Conservation (phyloP, 2,888 invertebrate genomes). For the Masnerella sp. region DNA sequence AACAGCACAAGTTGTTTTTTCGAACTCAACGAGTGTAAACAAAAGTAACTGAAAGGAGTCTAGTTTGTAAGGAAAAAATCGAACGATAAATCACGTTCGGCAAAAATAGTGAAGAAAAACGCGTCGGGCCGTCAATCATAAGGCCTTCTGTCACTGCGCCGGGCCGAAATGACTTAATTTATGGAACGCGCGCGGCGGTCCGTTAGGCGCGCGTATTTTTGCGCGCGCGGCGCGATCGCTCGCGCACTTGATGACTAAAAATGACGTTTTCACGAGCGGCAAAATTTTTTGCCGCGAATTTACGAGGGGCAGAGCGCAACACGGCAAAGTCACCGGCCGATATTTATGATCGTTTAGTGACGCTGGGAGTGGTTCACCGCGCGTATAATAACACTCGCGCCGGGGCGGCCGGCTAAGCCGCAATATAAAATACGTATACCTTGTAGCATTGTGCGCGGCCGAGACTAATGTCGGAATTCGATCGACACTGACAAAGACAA, state of each 20-base stretch:
- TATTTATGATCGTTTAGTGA: constrained; percentile 71
- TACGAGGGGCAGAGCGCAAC: constrained; percentile 60
- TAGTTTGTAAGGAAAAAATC: no score
- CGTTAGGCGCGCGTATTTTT: constrained; percentile 35
- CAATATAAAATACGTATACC: constrained; percentile 62
- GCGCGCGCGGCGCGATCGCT: constrained; percentile 34
- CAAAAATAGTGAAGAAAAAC: constrained; percentile 23
- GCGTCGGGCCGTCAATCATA: constrained; percentile 36
- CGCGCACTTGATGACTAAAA: constrained; percentile 46
- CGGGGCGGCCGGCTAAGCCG: constrained; percentile 49
- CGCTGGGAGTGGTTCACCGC: constrained; percentile 69
- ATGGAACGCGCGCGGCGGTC: constrained; percentile 29
- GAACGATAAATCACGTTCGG: constrained; percentile 36
- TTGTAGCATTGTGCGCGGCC: constrained; percentile 54
- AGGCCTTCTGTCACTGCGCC: constrained; percentile 33
- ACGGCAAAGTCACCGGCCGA: constrained; percentile 54
- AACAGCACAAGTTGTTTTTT: no score
- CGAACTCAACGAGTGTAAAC: background rate
- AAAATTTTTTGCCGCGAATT: constrained; percentile 60
- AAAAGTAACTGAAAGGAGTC: no score
- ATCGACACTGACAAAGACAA: constrained; percentile 58
- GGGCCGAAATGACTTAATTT: constrained; percentile 44
- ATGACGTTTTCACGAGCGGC: constrained; percentile 64
- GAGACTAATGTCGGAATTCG: constrained; percentile 62
- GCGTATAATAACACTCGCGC: constrained; percentile 62